phyloP scores from a whole-genome alignment of 2,888 invertebrate genomes.

The Ceratothoa steindachneri region DNA sequence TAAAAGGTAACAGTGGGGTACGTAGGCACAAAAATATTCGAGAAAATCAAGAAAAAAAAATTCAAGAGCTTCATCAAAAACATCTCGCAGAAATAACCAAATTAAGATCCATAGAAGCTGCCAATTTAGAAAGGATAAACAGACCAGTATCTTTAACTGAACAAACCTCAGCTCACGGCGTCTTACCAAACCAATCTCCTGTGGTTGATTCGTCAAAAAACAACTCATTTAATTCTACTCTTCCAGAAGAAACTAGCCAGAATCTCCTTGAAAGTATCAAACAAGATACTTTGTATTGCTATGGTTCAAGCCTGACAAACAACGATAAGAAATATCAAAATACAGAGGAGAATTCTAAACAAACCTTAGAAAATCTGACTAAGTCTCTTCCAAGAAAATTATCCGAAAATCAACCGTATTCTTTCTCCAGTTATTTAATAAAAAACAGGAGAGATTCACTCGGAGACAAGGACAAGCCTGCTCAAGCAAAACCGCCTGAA shows the following conservation, averaged over 20 bases:
- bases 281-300: background rate
- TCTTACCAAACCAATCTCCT: background rate
- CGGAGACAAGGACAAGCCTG: background rate
- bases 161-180: background rate
- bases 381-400: background rate
- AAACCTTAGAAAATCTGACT: background rate
- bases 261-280: background rate
- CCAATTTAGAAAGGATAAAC: background rate
- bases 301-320: background rate
- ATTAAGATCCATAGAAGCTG: background rate
- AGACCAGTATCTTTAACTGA: background rate
- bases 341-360: background rate
- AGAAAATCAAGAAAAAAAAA: background rate
- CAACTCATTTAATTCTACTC: background rate
- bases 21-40: background rate
- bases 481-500: background rate
- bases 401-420: background rate
- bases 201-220: background rate
- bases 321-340: background rate
- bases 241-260: background rate
- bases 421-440: background rate
- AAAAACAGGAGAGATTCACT: background rate
- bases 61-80: background rate
- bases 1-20: too few relatives aligned
- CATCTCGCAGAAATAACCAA: constrained; percentile 3